These are phyloP conservation scores for Gymnopithys bicolor DNA, from an alignment of 2,797 vertebrate species.

Conservation along the genomic window DNA sequence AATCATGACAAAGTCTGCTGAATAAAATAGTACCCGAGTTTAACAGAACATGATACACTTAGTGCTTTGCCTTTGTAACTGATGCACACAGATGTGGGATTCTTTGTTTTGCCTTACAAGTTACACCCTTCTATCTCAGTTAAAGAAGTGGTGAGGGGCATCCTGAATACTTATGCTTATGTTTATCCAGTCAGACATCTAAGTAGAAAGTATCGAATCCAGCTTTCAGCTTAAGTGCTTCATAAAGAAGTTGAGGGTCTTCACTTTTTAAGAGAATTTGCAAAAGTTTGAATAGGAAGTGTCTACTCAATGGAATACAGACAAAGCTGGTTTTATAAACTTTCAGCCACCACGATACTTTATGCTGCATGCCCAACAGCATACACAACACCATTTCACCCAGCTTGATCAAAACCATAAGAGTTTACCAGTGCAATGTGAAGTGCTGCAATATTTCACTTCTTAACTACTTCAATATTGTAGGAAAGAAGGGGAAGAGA, in stretches of 20 bases:
- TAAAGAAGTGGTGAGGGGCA: neutral
- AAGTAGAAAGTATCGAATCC: neutral
- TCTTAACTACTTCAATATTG: neutral
- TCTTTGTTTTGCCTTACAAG: neutral
- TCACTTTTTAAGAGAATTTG: neutral
- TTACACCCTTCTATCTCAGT: neutral
- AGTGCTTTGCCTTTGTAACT: neutral
- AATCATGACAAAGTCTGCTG: neutral
- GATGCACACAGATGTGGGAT: neutral
- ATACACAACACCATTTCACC: neutral
- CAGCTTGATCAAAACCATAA: accelerated
- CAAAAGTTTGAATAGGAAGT: neutral
- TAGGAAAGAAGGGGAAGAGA: neutral
- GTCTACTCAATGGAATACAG: neutral
- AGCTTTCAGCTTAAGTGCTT: neutral
- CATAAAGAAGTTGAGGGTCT: neutral
- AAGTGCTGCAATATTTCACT: neutral
- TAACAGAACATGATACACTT: accelerated
- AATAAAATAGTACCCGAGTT: neutral
- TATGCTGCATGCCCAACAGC: neutral
- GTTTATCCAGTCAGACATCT: neutral
- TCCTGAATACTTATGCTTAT: neutral
- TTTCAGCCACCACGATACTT: neutral
- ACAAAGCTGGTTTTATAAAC: neutral
- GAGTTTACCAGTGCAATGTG: neutral